These are phyloP conservation scores for Chironomus tentans DNA, from an alignment of 2,888 invertebrate species.

Conservation along the genomic window DNA sequence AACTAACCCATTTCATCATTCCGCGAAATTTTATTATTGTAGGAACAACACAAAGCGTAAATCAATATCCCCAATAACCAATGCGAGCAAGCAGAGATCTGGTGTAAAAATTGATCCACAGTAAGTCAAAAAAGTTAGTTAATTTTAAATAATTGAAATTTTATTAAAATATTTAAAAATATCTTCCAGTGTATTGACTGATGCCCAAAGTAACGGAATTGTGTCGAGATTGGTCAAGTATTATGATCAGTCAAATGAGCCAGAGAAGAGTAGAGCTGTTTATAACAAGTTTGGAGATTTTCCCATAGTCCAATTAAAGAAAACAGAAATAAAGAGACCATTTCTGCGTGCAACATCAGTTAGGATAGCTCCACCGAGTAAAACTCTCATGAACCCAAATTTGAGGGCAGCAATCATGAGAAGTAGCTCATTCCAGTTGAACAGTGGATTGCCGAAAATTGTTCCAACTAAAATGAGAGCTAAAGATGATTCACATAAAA, in stretches of 20 bases:
- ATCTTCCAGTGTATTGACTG: constrained; percentile 4
- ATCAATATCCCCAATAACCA: constrained; percentile 4
- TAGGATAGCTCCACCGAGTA: constrained; percentile 16
- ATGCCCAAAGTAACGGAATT: constrained; percentile 12
- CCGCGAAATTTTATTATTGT: neutral
- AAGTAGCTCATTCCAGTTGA: constrained; percentile 9
- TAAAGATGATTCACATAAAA: constrained; percentile 12
- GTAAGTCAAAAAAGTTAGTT: neutral
- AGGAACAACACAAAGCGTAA: constrained; percentile 8
- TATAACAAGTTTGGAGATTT: constrained; percentile 18
- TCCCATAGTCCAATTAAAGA: constrained; percentile 10
- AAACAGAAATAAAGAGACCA: neutral
- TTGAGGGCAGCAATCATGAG: constrained; percentile 11
- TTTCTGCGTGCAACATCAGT: neutral
- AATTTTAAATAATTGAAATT: too few relatives aligned
- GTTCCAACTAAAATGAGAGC: constrained; percentile 11
- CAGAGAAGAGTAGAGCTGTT: neutral
- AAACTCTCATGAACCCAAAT: constrained; percentile 7
- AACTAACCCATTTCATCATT: neutral
- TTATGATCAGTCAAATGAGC: constrained; percentile 17
- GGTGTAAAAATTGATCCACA: constrained; percentile 1
- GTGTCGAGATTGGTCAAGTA: constrained; percentile 16
- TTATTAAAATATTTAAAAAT: too few relatives aligned
- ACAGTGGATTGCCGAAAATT: neutral
- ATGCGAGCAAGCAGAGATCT: neutral